These are phyloP conservation scores for Hemicrepidius hirtus DNA, from an alignment of 2,888 invertebrate species.

Conservation along the genomic window DNA sequence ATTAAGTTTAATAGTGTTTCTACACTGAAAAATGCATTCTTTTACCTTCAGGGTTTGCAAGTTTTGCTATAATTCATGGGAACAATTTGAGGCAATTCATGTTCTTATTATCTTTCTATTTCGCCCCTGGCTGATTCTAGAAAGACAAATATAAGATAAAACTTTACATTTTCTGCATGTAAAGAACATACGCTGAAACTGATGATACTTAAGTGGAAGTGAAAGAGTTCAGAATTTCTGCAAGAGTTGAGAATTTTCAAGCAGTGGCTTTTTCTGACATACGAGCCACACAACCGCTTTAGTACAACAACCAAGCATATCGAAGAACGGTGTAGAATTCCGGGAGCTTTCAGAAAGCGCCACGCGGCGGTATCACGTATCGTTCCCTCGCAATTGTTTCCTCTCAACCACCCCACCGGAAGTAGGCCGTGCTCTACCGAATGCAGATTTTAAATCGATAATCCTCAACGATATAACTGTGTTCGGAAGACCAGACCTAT, in stretches of 20 bases:
- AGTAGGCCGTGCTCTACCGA: constrained; percentile 56
- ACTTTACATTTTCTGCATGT: neutral
- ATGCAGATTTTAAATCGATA: constrained; percentile 58
- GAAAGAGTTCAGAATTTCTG: constrained; percentile 37
- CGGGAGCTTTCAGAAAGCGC: constrained; percentile 53
- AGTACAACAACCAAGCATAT: constrained; percentile 37
- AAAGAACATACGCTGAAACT: neutral
- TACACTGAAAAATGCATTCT: no score
- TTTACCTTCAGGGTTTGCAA: no score
- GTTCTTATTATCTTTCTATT: no score
- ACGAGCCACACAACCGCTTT: constrained; percentile 46
- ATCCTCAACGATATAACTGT: constrained; percentile 52
- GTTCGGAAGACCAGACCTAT: constrained; percentile 43
- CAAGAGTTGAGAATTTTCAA: constrained; percentile 21
- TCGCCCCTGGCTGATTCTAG: no score
- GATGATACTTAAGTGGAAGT: constrained; percentile 5
- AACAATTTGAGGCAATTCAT: no score
- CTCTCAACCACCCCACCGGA: constrained; percentile 53
- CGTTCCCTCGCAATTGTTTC: constrained; percentile 57
- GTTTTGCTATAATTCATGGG: no score
- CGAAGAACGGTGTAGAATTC: constrained; percentile 52
- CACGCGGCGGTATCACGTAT: constrained; percentile 57
- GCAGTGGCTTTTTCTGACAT: constrained; percentile 42
- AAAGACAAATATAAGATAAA: neutral
- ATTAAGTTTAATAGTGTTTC: no score